These are phyloP conservation scores for Ormyrus pomaceus DNA, from an alignment of 2,888 invertebrate species.

Conservation along the genomic window DNA sequence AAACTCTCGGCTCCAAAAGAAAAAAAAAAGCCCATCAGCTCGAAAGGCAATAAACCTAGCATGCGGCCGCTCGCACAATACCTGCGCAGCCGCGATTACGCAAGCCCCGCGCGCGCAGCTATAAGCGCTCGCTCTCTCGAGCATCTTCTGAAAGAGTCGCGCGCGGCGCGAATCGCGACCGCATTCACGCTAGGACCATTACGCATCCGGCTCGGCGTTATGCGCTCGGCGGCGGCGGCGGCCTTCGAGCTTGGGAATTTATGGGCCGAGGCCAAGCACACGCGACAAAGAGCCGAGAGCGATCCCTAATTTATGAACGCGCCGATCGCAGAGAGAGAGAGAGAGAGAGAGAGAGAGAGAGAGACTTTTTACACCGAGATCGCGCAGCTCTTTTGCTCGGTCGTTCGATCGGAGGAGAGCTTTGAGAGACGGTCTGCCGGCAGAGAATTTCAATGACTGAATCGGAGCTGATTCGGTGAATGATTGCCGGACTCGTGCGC, in stretches of 20 bases:
- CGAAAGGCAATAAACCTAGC: too few species aligned
- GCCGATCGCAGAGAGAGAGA: background rate
- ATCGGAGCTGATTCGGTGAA: too few species aligned
- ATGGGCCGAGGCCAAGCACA: conserved; percentile 47
- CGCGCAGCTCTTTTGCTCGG: too few species aligned
- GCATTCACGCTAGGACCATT: background rate
- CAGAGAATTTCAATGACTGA: too few species aligned
- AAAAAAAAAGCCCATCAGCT: too few species aligned
- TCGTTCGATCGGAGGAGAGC: too few species aligned
- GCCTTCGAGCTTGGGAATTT: conserved; percentile 45
- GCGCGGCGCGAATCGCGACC: background rate
- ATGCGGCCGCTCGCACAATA: too few species aligned
- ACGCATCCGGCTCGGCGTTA: conserved; percentile 4
- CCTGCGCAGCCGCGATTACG: background rate
- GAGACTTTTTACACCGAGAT: too few species aligned
- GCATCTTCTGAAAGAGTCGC: background rate
- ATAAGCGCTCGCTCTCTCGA: background rate
- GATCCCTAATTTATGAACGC: conserved; percentile 50
- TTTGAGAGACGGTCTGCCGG: too few species aligned
- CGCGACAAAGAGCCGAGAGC: background rate
- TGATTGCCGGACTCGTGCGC: too few species aligned
- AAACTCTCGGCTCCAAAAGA: too few species aligned
- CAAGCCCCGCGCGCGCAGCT: background rate
- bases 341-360: too few species aligned
- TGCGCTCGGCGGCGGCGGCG: background rate